A percentile compares a stretch with the other conserved stretches of the same genome.
Evolutionary conservation across 1,140 invertebrate genomes (phyloP).

Genomic region (Leguminivora glycinivorella): DNA sequence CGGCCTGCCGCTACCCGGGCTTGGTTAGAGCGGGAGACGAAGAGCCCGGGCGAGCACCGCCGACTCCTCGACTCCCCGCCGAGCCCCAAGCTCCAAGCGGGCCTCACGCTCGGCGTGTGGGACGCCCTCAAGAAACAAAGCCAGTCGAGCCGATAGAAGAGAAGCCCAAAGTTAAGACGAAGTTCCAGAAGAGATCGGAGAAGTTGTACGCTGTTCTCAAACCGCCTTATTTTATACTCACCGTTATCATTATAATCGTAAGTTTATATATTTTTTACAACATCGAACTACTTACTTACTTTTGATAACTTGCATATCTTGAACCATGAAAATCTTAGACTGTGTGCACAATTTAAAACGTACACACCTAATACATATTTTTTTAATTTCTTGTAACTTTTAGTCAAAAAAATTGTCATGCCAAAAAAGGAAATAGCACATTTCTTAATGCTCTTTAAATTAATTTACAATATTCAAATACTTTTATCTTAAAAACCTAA

Average conservation of each 20-base stretch:
- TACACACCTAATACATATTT: too few species aligned
- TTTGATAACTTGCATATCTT: not conserved
- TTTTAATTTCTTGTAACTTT: too few species aligned
- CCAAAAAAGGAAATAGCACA: too few species aligned
- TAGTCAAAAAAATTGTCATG: too few species aligned
- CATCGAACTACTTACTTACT: not conserved
- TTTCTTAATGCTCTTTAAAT: too few species aligned
- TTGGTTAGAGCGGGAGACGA: slow-evolving; percentile 31
- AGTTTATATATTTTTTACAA: slow-evolving; percentile 39
- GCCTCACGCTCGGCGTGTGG: slow-evolving; percentile 54
- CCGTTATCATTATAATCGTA: slow-evolving; percentile 61
- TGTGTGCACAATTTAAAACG: too few species aligned
- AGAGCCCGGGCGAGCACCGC: slow-evolving; percentile 58
- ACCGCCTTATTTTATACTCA: slow-evolving; percentile 67
- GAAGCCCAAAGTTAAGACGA: slow-evolving; percentile 49
- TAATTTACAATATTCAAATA: too few species aligned
- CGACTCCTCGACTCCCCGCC: slow-evolving; percentile 44
- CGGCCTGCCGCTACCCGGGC: not conserved
- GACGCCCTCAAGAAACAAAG: slow-evolving; percentile 44
- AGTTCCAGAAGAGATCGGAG: slow-evolving; percentile 60
- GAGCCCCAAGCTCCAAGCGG: slow-evolving; percentile 52
- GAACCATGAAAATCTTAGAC: not conserved
- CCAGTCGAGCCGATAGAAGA: slow-evolving; percentile 45
- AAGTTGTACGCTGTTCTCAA: slow-evolving; percentile 52
- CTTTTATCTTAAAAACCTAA: slow-evolving; percentile 5